phyloP scores from a whole-genome alignment of 2,113 vertebrate genomes.

The Grantiella picta region DNA sequence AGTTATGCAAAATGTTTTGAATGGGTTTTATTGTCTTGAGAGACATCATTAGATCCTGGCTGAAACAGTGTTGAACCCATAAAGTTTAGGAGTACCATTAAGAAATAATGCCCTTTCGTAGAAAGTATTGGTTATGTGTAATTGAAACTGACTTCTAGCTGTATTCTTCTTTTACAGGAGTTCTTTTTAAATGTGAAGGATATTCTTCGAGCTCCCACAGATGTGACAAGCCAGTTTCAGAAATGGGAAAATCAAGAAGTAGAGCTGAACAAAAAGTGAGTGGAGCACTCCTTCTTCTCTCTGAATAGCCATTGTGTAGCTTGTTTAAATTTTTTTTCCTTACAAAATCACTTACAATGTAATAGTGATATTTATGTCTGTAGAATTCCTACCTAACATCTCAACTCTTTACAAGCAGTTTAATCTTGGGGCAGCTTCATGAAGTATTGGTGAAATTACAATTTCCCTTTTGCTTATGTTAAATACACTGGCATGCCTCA shows the following conservation, averaged over 20 bases:
- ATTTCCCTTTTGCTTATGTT: not conserved
- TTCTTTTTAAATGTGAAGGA: conserved; percentile 98
- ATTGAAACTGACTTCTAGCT: not conserved
- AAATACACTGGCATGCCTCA: not conserved
- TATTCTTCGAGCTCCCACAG: conserved; percentile 80
- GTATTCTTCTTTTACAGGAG: conserved; percentile 74
- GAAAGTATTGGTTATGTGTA: not conserved
- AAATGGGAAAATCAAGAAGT: conserved; percentile 88
- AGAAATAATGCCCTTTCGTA: not conserved
- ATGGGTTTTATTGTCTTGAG: not conserved
- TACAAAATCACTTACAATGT: not conserved
- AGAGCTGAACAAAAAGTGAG: conserved; percentile 84
- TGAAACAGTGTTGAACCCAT: not conserved
- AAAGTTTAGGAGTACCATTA: not conserved
- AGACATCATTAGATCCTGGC: not conserved
- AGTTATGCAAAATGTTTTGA: not conserved
- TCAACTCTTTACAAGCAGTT: not conserved
- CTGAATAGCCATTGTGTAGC: not conserved
- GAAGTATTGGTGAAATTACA: not conserved
- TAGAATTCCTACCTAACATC: not conserved
- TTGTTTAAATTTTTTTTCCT: not conserved
- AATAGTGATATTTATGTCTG: not conserved
- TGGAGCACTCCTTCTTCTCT: not conserved
- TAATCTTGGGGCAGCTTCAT: not conserved
- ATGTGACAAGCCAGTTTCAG: conserved; percentile 85